A percentile compares a stretch with the other conserved stretches of the same genome.
phyloP scores from a whole-genome alignment of 2,113 vertebrate genomes.

The Abramis brama region DNA sequence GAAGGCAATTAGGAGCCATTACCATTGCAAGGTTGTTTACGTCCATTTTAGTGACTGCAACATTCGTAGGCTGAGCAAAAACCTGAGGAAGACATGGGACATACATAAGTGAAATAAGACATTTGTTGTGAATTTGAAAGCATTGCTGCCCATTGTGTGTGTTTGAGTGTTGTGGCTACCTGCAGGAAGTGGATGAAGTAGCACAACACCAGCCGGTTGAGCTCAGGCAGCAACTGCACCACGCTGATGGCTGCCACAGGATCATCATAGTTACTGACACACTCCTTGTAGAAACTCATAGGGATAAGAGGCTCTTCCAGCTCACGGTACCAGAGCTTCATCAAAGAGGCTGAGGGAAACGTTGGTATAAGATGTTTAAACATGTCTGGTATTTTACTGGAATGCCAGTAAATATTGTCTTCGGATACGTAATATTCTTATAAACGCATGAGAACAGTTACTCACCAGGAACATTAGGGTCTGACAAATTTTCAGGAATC shows the following conservation, averaged over 20 bases:
- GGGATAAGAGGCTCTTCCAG: slow-evolving; percentile 90
- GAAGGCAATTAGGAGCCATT: slow-evolving; percentile 92
- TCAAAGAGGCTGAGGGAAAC: slow-evolving; percentile 79
- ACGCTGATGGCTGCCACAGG: slow-evolving; percentile 83
- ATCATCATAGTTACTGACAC: slow-evolving; percentile 87
- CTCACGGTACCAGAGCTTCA: slow-evolving; percentile 92
- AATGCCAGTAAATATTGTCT: neutral
- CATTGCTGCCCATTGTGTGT: neutral
- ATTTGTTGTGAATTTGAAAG: neutral
- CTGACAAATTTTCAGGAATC: slow-evolving; percentile 84
- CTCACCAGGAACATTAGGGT: slow-evolving; percentile 88
- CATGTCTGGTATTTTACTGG: neutral
- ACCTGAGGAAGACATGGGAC: slow-evolving; percentile 70
- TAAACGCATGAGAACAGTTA: neutral
- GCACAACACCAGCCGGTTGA: slow-evolving; percentile 87
- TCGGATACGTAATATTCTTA: neutral
- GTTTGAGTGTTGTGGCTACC: slow-evolving; percentile 66
- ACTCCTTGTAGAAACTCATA: slow-evolving; percentile 87
- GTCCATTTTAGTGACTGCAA: slow-evolving; percentile 91
- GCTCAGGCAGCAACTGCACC: slow-evolving; percentile 85
- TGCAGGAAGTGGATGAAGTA: slow-evolving; percentile 93
- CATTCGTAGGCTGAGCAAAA: slow-evolving; percentile 88
- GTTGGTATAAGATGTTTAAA: neutral
- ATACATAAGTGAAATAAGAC: neutral
- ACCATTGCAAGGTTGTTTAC: slow-evolving; percentile 95